phyloP scores from a whole-genome alignment of 2,888 invertebrate genomes.

The Drosophila nr. fundita region DNA sequence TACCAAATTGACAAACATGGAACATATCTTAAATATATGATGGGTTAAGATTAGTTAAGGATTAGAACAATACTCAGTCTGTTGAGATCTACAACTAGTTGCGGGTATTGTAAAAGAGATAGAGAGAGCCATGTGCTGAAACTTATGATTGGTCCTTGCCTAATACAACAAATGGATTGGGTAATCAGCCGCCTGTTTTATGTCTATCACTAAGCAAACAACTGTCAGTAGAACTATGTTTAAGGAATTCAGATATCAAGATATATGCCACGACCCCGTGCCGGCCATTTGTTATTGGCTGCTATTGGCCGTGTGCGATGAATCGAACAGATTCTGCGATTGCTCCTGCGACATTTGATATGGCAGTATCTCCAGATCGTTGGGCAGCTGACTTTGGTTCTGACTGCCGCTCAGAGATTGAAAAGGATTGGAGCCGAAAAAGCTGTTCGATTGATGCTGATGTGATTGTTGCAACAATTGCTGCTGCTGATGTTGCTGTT shows the following conservation, averaged over 20 bases:
- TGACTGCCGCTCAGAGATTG: slow-evolving; percentile 64
- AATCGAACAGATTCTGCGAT: slow-evolving; percentile 84
- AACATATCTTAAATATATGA: background rate
- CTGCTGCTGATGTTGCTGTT: slow-evolving; percentile 50
- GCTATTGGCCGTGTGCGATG: slow-evolving; percentile 68
- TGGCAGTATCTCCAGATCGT: slow-evolving; percentile 84
- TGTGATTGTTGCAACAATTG: slow-evolving; percentile 45
- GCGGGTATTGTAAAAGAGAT: slow-evolving; percentile 30
- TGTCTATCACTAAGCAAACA: slow-evolving; percentile 1
- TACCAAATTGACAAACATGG: background rate
- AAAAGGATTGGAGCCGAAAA: slow-evolving; percentile 71
- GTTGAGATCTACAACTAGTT: slow-evolving; percentile 77
- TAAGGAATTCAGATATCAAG: slow-evolving; percentile 28
- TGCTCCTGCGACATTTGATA: slow-evolving; percentile 85
- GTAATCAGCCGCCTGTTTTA: slow-evolving; percentile 6
- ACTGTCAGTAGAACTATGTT: slow-evolving; percentile 6
- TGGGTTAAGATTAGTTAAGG: slow-evolving; percentile 22
- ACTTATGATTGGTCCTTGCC: slow-evolving; percentile 18
- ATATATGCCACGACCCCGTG: slow-evolving; percentile 35
- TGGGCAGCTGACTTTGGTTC: slow-evolving; percentile 73
- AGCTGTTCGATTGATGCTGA: slow-evolving; percentile 64
- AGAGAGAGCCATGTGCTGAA: slow-evolving; percentile 45
- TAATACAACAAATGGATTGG: slow-evolving; percentile 29
- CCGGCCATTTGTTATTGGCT: slow-evolving; percentile 54
- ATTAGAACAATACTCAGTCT: slow-evolving; percentile 72